Evolutionary conservation across 2,888 invertebrate species (phyloP).

Genomic region (Lasioglossum leucozonium): DNA sequence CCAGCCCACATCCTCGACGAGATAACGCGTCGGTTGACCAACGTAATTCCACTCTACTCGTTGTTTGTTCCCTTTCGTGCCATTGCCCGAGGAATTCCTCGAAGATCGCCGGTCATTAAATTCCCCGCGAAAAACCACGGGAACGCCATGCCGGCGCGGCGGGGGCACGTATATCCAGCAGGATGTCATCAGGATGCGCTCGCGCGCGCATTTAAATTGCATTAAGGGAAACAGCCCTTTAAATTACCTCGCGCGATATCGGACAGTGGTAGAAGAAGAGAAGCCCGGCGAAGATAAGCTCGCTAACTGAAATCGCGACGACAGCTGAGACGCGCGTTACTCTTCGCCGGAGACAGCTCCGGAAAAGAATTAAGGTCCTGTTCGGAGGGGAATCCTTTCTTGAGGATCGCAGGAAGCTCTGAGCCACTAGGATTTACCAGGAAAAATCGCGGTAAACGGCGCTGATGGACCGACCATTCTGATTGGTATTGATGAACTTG

Average conservation of each 20-base stretch:
- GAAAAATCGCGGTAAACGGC: background rate
- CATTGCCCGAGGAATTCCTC: slow-evolving; percentile 12
- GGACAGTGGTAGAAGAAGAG: background rate
- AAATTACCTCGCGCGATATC: slow-evolving; percentile 33
- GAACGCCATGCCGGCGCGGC: slow-evolving; percentile 14
- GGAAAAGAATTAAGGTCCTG: slow-evolving; percentile 9
- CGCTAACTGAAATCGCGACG: slow-evolving; percentile 35
- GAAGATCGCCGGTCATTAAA: background rate
- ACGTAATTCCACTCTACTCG: slow-evolving; percentile 31
- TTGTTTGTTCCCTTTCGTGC: background rate
- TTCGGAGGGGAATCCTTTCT: background rate
- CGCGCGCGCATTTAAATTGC: slow-evolving; percentile 54
- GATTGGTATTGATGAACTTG: background rate
- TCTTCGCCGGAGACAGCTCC: slow-evolving; percentile 3
- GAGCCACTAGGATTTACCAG: background rate
- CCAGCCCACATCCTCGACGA: background rate
- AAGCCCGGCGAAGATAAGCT: slow-evolving; percentile 22
- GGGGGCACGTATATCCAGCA: background rate
- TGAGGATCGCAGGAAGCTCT: background rate
- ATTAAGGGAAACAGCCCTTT: slow-evolving; percentile 47
- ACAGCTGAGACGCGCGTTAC: background rate
- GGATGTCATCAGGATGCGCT: background rate
- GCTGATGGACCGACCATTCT: background rate
- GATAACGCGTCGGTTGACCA: slow-evolving; percentile 19
- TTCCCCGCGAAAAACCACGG: slow-evolving; percentile 39